Percentiles rank a stretch among this genome's conserved stretches.
Conservation (phyloP, 2,113 vertebrate genomes). For the Axis porcinus region DNA sequence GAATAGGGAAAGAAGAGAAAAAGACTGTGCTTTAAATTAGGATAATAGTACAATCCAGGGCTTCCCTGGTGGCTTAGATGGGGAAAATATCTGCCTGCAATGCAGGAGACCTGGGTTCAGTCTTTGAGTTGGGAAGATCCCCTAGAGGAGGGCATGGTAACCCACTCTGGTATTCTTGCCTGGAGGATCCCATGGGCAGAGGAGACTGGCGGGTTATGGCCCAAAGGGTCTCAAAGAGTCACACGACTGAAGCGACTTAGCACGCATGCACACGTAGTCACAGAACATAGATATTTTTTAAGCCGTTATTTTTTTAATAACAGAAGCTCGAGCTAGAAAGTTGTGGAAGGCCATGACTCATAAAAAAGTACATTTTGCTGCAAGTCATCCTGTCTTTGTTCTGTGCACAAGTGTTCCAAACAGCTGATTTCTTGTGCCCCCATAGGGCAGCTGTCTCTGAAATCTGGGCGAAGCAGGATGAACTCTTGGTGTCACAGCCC, state of each 20-base stretch:
- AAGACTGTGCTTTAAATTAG: background rate
- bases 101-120: background rate
- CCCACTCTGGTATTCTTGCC: background rate
- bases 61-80: background rate
- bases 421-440: background rate
- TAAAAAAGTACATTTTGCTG: background rate
- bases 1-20: background rate
- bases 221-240: background rate
- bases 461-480: background rate
- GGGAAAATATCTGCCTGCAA: background rate
- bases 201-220: background rate
- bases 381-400: background rate
- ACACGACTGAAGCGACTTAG: background rate
- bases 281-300: background rate
- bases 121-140: background rate
- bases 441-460: background rate
- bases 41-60: background rate
- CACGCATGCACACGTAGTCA: background rate
- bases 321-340: background rate
- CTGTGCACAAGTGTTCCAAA: rapidly evolving
- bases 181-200: background rate
- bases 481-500: background rate
- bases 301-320: background rate
- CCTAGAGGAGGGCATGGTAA: background rate
- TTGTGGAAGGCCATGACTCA: background rate